Conservation (phyloP, 2,797 vertebrate species). For the Bradypodion ventrale region DNA sequence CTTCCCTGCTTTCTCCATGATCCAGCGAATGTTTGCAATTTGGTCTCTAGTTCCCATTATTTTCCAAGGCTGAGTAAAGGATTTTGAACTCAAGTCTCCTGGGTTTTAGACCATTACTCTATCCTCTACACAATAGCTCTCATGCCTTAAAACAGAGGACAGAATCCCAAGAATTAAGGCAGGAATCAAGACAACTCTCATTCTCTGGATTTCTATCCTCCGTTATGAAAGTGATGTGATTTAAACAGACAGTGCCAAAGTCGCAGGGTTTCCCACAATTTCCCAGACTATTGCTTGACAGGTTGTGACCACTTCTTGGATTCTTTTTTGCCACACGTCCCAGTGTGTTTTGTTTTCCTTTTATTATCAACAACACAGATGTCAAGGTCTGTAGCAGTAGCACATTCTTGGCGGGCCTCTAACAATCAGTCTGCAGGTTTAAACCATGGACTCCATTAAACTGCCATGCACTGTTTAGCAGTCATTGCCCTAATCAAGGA, state of each 20-base stretch:
- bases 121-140: too few species aligned
- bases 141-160: not conserved
- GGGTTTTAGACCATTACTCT: too few species aligned
- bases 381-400: not conserved
- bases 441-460: not conserved
- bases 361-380: not conserved
- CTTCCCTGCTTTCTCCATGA: too few species aligned
- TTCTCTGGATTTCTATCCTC: constrained; percentile 15
- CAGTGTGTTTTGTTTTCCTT: not conserved
- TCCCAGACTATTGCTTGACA: not conserved
- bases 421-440: not conserved
- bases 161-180: constrained; percentile 1
- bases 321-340: constrained; percentile 10
- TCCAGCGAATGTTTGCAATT: too few species aligned
- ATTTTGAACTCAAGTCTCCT: too few species aligned
- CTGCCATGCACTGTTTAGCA: not conserved
- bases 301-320: constrained; percentile 25
- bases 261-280: constrained; percentile 27
- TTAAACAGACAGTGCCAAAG: constrained; percentile 43
- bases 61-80: too few species aligned
- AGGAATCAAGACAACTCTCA: constrained; percentile 31
- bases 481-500: not conserved
- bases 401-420: not conserved
- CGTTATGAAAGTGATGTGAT: constrained; percentile 22
- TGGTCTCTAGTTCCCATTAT: too few species aligned